phyloP scores from a whole-genome alignment of 1,140 invertebrate genomes.

The Nasonia vitripennis region DNA sequence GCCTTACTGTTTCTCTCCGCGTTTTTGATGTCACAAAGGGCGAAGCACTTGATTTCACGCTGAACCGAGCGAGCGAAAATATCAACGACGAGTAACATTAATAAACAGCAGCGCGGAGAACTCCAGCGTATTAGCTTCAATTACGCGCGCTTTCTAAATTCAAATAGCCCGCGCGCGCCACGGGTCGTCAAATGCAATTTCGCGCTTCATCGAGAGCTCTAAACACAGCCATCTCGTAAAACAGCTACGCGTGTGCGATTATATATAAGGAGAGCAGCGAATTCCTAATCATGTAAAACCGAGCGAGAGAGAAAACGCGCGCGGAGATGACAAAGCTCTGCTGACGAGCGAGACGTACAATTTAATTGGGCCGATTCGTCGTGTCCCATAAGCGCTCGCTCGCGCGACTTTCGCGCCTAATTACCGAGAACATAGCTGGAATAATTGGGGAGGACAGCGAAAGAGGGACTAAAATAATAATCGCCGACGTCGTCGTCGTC shows the following conservation, averaged over 20 bases:
- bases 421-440: neutral
- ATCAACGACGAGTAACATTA: too few species aligned
- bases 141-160: slow-evolving; percentile 8
- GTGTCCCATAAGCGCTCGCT: neutral
- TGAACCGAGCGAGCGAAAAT: neutral
- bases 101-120: neutral
- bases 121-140: neutral
- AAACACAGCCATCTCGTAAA: too few species aligned
- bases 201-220: too few species aligned
- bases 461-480: neutral
- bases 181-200: too few species aligned
- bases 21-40: slow-evolving; percentile 17
- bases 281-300: too few species aligned
- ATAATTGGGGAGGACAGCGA: neutral
- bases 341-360: neutral
- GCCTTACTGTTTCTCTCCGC: too few species aligned
- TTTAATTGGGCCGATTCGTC: neutral
- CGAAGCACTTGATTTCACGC: neutral
- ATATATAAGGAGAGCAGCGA: neutral
- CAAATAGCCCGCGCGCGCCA: neutral
- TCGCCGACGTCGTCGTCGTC: neutral
- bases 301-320: neutral
- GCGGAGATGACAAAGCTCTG: neutral
- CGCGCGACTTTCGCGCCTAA: slow-evolving; percentile 2
- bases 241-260: too few species aligned